Percentiles rank a stretch among this genome's conserved stretches.
Evolutionary conservation across 2,797 vertebrate species (phyloP).

Genomic region (Sternarchorhynchus goeldii): DNA sequence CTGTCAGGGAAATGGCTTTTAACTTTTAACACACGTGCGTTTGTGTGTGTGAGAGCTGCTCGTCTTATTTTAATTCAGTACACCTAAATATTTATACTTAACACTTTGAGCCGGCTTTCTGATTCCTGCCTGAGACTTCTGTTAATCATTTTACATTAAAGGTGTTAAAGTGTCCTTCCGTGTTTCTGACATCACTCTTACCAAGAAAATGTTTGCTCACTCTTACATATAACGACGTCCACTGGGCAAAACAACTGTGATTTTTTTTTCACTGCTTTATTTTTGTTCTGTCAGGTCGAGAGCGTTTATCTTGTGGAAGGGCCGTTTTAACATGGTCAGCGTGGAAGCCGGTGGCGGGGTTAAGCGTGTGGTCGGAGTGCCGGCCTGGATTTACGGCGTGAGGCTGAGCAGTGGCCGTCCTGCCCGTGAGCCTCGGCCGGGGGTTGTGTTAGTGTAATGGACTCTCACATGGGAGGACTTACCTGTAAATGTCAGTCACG

Average conservation of each 20-base stretch:
- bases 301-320: constrained; percentile 9
- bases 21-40: background rate
- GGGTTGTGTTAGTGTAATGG: constrained; percentile 59
- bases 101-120: too few species aligned
- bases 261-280: background rate
- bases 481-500: constrained; percentile 68
- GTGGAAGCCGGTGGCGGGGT: constrained; percentile 17
- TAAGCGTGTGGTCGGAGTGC: constrained; percentile 26
- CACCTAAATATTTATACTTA: too few species aligned
- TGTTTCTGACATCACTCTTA: too few species aligned
- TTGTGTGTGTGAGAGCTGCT: too few species aligned
- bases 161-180: too few species aligned
- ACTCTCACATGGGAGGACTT: constrained; percentile 54
- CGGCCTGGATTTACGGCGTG: constrained; percentile 49
- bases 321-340: constrained; percentile 17
- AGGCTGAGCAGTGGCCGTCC: constrained; percentile 44
- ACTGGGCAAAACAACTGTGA: too few species aligned
- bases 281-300: constrained; percentile 26
- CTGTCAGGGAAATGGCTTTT: constrained; percentile 1
- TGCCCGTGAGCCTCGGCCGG: constrained; percentile 14
- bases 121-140: too few species aligned
- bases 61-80: too few species aligned
- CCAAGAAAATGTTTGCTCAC: too few species aligned
- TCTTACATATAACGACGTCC: too few species aligned
- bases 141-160: too few species aligned